phyloP scores from a whole-genome alignment of 2,888 invertebrate genomes.

The Meta bourneti region DNA sequence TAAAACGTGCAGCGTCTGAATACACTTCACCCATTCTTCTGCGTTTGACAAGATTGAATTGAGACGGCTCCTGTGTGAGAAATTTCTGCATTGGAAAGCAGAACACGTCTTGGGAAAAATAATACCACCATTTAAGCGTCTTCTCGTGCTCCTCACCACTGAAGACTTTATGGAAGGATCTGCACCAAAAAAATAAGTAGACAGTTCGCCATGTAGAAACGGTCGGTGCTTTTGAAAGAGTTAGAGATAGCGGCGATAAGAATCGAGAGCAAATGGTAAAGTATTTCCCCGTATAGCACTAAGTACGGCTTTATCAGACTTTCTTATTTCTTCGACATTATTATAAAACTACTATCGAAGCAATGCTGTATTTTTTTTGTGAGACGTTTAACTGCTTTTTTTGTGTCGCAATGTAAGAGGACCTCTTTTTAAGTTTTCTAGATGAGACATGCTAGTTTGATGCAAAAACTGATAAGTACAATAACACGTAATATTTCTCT shows the following conservation, averaged over 20 bases:
- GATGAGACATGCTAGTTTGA: conserved; percentile 6
- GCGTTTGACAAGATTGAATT: conserved; percentile 25
- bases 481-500: no score
- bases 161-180: conserved; percentile 39
- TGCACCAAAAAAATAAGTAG: conserved; percentile 6
- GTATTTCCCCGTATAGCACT: conserved; percentile 4
- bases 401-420: conserved; percentile 1
- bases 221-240: conserved; percentile 55
- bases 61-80: conserved; percentile 2
- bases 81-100: not conserved
- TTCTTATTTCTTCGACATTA: not conserved
- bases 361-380: not conserved
- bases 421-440: conserved; percentile 16
- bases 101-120: conserved; percentile 39
- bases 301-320: not conserved
- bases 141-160: not conserved
- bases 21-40: conserved; percentile 34
- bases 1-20: conserved; percentile 19
- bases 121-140: conserved; percentile 47
- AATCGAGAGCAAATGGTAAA: not conserved
- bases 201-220: conserved; percentile 34
- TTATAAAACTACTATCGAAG: not conserved
- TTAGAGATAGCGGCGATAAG: conserved; percentile 22
- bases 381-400: conserved; percentile 21
- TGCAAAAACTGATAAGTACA: not conserved